Percentiles rank a stretch among this genome's conserved stretches.
Evolutionary conservation across 2,113 vertebrate species (phyloP).

Genomic region (Sphyrna mokarran): DNA sequence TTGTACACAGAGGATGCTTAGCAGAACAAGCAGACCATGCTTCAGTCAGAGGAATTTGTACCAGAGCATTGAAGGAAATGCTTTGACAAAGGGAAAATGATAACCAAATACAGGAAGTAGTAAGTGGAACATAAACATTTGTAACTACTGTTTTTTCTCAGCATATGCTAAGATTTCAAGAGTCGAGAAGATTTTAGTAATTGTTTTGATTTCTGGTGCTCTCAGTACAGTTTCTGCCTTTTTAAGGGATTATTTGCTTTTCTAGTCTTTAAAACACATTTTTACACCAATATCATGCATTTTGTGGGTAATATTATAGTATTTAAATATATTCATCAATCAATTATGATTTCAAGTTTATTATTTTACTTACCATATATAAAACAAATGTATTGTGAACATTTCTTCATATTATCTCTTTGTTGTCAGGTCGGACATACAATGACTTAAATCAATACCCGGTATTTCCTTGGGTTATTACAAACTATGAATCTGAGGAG

Average conservation of each 20-base stretch:
- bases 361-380: neutral
- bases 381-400: neutral
- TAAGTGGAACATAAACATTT: neutral
- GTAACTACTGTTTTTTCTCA: neutral
- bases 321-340: neutral
- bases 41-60: constrained; percentile 8
- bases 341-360: neutral
- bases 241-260: neutral
- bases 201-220: neutral
- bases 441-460: constrained; percentile 96
- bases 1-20: neutral
- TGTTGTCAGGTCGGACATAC: constrained; percentile 78
- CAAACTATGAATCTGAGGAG: constrained; percentile 93
- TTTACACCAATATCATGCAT: neutral
- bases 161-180: neutral
- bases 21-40: neutral
- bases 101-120: neutral
- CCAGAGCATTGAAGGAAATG: neutral
- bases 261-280: neutral
- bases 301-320: neutral
- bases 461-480: constrained; percentile 95
- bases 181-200: neutral
- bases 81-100: neutral
- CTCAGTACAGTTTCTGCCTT: neutral
- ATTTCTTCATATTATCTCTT: constrained; percentile 44